Evolutionary conservation across 2,888 invertebrate genomes (phyloP).

Genomic region (Mimachlamys varia): DNA sequence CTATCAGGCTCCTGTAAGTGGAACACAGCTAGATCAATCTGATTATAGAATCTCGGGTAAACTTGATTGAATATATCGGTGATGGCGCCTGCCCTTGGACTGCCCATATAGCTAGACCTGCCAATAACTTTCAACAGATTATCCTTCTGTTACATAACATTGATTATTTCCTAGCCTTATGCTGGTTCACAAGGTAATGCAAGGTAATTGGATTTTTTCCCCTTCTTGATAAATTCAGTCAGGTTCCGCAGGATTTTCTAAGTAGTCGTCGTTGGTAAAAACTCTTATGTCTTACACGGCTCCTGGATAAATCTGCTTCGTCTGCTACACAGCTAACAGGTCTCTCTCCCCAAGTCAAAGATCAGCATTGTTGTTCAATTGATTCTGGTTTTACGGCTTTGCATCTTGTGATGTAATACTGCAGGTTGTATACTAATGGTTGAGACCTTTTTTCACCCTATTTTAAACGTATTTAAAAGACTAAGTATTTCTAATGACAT

Average conservation of each 20-base stretch:
- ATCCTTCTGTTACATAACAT: not conserved
- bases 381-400: not conserved
- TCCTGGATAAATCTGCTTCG: not conserved
- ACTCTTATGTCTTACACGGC: not conserved
- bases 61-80: not conserved
- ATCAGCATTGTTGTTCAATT: not conserved
- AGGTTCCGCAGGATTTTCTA: not conserved
- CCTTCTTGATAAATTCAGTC: conserved; percentile 14
- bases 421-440: not conserved
- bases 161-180: not conserved
- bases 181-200: conserved; percentile 34
- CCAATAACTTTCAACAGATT: conserved; percentile 28
- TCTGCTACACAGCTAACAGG: not conserved
- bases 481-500: not conserved
- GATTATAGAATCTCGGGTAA: not conserved
- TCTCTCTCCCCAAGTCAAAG: not conserved
- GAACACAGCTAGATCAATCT: not conserved
- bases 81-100: not conserved
- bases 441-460: not conserved
- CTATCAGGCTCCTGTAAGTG: not conserved
- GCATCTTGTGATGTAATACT: not conserved
- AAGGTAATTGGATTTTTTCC: conserved; percentile 11
- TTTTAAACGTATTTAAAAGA: not conserved
- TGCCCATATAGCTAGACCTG: not conserved
- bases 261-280: not conserved